phyloP scores from a whole-genome alignment of 2,888 invertebrate genomes.

The Thymelicus acteon region DNA sequence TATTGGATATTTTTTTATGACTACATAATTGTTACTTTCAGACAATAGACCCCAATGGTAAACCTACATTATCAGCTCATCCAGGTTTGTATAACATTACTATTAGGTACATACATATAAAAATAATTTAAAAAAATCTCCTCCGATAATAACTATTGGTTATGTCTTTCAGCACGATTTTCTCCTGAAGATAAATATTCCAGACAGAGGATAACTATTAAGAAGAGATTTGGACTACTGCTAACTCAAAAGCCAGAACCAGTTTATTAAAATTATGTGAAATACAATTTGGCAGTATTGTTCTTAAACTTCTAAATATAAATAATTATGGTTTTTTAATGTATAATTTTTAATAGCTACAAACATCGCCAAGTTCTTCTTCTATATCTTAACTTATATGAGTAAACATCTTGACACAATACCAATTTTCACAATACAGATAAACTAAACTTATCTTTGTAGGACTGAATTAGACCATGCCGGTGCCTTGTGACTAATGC shows the following conservation, averaged over 20 bases:
- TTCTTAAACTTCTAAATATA: not conserved
- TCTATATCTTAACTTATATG: no score
- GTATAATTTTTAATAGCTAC: no score
- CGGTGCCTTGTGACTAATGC: no score
- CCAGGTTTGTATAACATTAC: slow-evolving; percentile 83
- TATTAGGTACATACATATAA: no score
- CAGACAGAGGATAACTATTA: slow-evolving; percentile 93
- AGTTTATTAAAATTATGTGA: slow-evolving; percentile 74
- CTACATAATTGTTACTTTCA: slow-evolving; percentile 72
- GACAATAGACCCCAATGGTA: slow-evolving; percentile 91
- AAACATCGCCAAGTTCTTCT: no score
- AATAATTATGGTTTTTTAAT: no score
- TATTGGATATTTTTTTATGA: slow-evolving; percentile 11
- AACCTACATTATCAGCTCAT: slow-evolving; percentile 95
- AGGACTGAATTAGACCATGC: no score
- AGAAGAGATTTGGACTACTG: slow-evolving; percentile 94
- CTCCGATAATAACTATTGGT: slow-evolving; percentile 4
- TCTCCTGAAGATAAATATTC: slow-evolving; percentile 98
- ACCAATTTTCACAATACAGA: no score
- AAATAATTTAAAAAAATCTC: no score
- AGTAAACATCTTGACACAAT: no score
- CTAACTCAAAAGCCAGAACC: slow-evolving; percentile 93
- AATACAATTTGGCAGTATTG: not conserved
- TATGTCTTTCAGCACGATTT: slow-evolving; percentile 90
- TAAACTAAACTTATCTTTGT: no score